phyloP scores from a whole-genome alignment of 2,888 invertebrate genomes.

The Suillia variegata region DNA sequence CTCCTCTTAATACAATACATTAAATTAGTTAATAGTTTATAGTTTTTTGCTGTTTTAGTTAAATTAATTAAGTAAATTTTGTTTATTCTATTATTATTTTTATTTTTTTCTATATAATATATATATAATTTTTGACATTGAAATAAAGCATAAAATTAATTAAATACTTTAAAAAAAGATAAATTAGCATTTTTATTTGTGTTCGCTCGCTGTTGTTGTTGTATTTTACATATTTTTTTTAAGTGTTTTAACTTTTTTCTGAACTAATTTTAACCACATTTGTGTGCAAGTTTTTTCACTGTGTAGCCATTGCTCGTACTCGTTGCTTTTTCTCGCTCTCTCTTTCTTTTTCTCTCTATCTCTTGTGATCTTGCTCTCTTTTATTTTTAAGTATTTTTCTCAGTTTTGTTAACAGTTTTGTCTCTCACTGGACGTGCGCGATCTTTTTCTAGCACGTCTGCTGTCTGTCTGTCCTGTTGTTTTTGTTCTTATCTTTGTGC shows the following conservation, averaged over 20 bases:
- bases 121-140: no score
- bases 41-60: constrained; percentile 15
- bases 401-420: not conserved
- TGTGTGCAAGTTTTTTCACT: no score
- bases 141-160: constrained; percentile 15
- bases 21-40: no score
- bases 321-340: not conserved
- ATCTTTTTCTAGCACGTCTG: no score
- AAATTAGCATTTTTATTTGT: constrained; percentile 25
- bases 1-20: no score
- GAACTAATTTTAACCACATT: no score
- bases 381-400: not conserved
- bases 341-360: not conserved
- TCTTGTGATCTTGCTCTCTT: not conserved
- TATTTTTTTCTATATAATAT: no score
- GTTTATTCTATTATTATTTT: constrained; percentile 16
- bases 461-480: no score
- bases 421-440: no score
- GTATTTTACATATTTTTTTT: not conserved
- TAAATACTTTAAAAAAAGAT: constrained; percentile 8
- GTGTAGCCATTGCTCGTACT: not conserved
- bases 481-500: no score
- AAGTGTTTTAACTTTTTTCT: not conserved
- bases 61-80: constrained; percentile 18
- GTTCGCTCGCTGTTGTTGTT: constrained; percentile 6